Evolutionary conservation across 2,797 vertebrate genomes (phyloP), one percentile per base, ranked within the genome.

Genomic region (Gymnodraco acuticeps): DNA sequence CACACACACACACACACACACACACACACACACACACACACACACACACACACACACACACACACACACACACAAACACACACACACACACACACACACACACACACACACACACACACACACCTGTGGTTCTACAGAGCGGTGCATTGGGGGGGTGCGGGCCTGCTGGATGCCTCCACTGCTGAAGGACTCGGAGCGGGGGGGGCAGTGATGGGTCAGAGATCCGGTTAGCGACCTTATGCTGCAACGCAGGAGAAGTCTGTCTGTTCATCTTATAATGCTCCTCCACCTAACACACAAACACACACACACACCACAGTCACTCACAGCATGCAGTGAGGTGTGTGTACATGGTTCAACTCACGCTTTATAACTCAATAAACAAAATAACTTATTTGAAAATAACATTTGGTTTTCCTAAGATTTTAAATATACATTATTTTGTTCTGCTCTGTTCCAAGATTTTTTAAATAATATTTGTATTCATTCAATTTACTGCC

Each of bases 131-230:
- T 99, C 98, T 0, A 98, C 94, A 2, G 96, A 93, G 77, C 97
- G 96, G 74, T 98, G 97, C 96, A 97, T 96, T 48, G 98, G 98
- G 0, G 98, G 98, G 27, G 97, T 99, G 68, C 98, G 92, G 64
- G 97, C 96, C 47, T 97, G 96, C 90, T 98, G 97, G 78, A 99
- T 97, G 6, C 96, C 95, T 2, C 97, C 96, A 60, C 97, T 98
- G 94, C 97, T 98, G 94, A 99, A 99, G 48, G 98, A 99, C 91
- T 99, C 98, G 0, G 98, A 99, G 13, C 98, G 96, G 0, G 98
- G 97, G 97, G 0, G 98, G 98, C 88, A 99, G 94, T 64, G 96
- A 96, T 41, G 98, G 98, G 91, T 99, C 98, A 0, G 98, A 99
- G 90, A 99, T 98, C 85, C 98, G 96, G 94, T 99, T 99, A 80